phyloP scores from a whole-genome alignment of 2,888 invertebrate genomes.

The Gisinianus flammeolus region DNA sequence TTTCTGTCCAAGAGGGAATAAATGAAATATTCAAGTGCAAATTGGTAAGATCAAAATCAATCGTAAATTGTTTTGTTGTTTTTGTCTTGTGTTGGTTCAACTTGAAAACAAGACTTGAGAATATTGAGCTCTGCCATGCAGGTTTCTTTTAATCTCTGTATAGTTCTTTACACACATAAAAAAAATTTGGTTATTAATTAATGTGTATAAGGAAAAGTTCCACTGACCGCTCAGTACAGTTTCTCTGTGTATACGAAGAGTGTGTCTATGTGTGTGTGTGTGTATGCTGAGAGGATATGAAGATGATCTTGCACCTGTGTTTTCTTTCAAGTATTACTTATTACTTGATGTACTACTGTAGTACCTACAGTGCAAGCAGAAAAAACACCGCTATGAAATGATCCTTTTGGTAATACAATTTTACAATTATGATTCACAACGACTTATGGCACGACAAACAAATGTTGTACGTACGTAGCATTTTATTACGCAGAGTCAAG shows the following conservation, averaged over 20 bases:
- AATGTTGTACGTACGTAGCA: background rate
- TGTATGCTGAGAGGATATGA: background rate
- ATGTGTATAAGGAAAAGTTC: background rate
- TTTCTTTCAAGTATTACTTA: background rate
- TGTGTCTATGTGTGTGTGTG: conserved; percentile 1
- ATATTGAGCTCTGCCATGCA: background rate
- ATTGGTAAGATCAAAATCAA: background rate
- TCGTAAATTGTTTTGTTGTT: background rate
- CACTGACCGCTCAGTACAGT: too few species aligned
- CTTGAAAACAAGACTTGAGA: background rate
- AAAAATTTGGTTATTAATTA: background rate
- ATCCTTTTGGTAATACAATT: background rate
- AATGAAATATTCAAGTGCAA: background rate
- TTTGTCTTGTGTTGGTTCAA: background rate
- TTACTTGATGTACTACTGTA: background rate
- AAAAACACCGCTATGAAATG: background rate
- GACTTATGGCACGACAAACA: background rate
- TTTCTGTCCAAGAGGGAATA: background rate
- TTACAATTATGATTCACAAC: background rate
- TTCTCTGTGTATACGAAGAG: too few species aligned
- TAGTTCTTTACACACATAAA: background rate
- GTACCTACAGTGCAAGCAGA: background rate
- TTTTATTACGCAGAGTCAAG: background rate
- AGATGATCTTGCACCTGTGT: background rate
- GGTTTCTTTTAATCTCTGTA: background rate